phyloP scores from a whole-genome alignment of 1,140 invertebrate genomes.

The Cydia fagiglandana region DNA sequence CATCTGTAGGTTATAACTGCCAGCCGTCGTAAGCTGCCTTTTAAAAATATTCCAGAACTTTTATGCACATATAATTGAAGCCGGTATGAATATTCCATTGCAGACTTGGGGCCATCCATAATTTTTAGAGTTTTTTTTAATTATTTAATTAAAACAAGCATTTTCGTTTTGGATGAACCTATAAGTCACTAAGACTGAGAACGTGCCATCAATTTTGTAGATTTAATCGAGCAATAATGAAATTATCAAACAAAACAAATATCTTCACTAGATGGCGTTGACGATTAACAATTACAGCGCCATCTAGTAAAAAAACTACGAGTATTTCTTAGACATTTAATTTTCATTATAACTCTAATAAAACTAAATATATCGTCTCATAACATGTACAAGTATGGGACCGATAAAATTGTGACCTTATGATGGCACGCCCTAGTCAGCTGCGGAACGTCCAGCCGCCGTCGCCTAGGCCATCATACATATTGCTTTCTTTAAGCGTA shows the following conservation, averaged over 20 bases:
- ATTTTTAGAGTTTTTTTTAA: too few relatives aligned
- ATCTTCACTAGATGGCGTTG: neutral
- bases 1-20: constrained; percentile 5
- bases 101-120: neutral
- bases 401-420: neutral
- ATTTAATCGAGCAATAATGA: neutral
- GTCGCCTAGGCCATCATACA: constrained; percentile 56
- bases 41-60: neutral
- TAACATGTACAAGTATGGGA: neutral
- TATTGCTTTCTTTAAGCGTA: constrained; percentile 75
- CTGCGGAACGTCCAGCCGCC: constrained; percentile 39
- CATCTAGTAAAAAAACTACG: neutral
- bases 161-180: neutral
- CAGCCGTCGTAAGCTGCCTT: constrained; percentile 11
- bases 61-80: constrained; percentile 3
- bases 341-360: neutral
- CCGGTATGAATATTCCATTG: neutral
- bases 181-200: neutral
- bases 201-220: neutral
- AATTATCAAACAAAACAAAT: neutral
- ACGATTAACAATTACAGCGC: neutral
- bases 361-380: neutral
- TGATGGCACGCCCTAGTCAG: constrained; percentile 71
- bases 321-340: neutral
- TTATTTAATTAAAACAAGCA: neutral